phyloP scores from a whole-genome alignment of 2,797 vertebrate genomes.

The Rhyacichthys aspro region DNA sequence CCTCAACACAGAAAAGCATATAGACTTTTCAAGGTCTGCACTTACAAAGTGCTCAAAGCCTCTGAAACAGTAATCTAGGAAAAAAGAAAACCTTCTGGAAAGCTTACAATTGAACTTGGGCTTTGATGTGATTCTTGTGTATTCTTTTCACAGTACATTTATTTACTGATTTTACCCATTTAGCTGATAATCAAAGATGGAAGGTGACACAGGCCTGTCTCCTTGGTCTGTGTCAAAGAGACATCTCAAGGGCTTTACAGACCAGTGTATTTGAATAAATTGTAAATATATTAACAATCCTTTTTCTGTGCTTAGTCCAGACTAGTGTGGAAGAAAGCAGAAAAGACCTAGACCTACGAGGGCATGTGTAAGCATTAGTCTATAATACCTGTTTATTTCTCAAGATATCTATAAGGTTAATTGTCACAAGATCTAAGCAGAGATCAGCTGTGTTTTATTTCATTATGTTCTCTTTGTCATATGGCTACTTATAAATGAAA shows the following conservation, averaged over 20 bases:
- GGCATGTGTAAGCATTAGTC: slow-evolving; percentile 10
- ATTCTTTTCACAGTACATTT: slow-evolving; percentile 55
- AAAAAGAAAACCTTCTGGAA: slow-evolving; percentile 41
- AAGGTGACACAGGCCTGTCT: slow-evolving; percentile 38
- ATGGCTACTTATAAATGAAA: background rate
- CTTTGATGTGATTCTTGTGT: slow-evolving; percentile 38
- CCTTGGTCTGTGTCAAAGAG: slow-evolving; percentile 28
- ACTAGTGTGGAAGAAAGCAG: slow-evolving; percentile 21
- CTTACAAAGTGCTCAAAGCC: slow-evolving; percentile 42
- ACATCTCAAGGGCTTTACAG: slow-evolving; percentile 34
- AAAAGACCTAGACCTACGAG: slow-evolving; percentile 1
- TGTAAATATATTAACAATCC: slow-evolving; percentile 31
- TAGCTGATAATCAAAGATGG: slow-evolving; percentile 44
- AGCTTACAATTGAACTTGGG: slow-evolving; percentile 57
- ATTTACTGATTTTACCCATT: slow-evolving; percentile 45
- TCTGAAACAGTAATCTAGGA: slow-evolving; percentile 49
- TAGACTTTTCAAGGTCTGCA: slow-evolving; percentile 55
- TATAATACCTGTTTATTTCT: slow-evolving; percentile 12
- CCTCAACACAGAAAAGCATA: slow-evolving; percentile 40
- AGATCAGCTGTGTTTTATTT: slow-evolving; percentile 23
- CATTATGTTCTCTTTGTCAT: background rate
- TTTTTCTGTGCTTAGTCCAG: slow-evolving; percentile 34
- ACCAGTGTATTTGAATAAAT: slow-evolving; percentile 35
- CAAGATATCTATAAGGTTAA: slow-evolving; percentile 6
- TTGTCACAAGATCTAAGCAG: background rate